A percentile compares a stretch with the other conserved stretches of the same genome.
Conservation (phyloP, 2,888 invertebrate genomes). For the Athrips mouffetella region DNA sequence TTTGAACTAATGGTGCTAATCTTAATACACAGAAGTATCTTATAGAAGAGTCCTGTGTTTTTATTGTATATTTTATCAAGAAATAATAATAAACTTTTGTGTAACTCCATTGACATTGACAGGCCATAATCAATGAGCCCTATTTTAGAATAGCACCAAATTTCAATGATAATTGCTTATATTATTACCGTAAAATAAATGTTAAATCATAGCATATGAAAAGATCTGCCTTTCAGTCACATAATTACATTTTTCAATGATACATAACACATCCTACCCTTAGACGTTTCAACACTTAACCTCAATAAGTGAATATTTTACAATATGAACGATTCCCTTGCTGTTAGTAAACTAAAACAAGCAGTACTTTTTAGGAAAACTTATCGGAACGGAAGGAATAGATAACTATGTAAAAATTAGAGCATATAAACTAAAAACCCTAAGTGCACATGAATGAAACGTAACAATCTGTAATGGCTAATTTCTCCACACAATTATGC, state of each 20-base stretch:
- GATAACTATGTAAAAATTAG: slow-evolving; percentile 24
- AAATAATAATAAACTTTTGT: slow-evolving; percentile 1
- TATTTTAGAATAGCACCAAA: slow-evolving; percentile 28
- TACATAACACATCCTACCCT: slow-evolving; percentile 36
- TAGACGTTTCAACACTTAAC: slow-evolving; percentile 67
- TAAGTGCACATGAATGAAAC: slow-evolving; percentile 71
- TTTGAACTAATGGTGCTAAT: not conserved
- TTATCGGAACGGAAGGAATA: slow-evolving; percentile 19
- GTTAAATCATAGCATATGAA: not conserved
- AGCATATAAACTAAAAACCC: slow-evolving; percentile 32
- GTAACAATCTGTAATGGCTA: slow-evolving; percentile 74
- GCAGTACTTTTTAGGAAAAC: slow-evolving; percentile 3
- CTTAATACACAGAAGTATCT: not conserved
- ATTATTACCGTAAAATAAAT: not conserved
- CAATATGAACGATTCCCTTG: slow-evolving; percentile 37
- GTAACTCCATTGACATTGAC: slow-evolving; percentile 50
- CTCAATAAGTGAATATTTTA: slow-evolving; percentile 61
- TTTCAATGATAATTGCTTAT: slow-evolving; percentile 15
- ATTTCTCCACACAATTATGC: slow-evolving; percentile 69
- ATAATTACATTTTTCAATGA: slow-evolving; percentile 25
- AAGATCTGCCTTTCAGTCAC: not conserved
- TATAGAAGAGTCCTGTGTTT: not conserved
- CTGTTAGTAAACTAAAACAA: slow-evolving; percentile 21
- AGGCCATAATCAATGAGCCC: slow-evolving; percentile 52
- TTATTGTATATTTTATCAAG: not conserved